Conservation (phyloP, 1,140 invertebrate genomes). For the Aricia agestis region DNA sequence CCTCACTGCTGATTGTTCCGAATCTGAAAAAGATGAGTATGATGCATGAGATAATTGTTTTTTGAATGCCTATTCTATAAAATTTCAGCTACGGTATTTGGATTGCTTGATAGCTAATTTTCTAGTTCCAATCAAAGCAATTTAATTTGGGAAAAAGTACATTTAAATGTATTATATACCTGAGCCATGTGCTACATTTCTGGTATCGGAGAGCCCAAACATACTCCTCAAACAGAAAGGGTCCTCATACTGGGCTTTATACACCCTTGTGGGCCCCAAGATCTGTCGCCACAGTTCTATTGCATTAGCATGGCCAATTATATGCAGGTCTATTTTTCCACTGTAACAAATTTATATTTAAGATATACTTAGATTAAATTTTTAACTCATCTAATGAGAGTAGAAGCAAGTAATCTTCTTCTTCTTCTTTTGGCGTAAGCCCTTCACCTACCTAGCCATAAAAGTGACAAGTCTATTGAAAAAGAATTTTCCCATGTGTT, state of each 20-base stretch:
- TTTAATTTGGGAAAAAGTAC: too few relatives aligned
- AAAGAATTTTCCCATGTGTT: conserved; percentile 92
- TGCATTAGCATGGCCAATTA: conserved; percentile 85
- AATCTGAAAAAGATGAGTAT: conserved; percentile 79
- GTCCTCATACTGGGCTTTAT: conserved; percentile 84
- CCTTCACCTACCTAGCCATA: conserved; percentile 83
- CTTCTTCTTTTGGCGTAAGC: too few relatives aligned
- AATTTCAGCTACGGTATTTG: too few relatives aligned
- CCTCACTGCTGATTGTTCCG: conserved; percentile 81
- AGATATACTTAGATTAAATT: not conserved
- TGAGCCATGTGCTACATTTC: conserved; percentile 94
- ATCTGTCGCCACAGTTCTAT: conserved; percentile 87
- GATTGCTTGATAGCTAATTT: too few relatives aligned
- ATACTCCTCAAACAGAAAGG: conserved; percentile 87
- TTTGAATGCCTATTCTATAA: too few relatives aligned
- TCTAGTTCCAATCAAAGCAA: too few relatives aligned
- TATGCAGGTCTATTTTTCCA: conserved; percentile 87
- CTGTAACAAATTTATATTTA: conserved; percentile 69
- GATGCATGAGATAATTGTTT: too few relatives aligned
- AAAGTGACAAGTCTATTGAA: conserved; percentile 90
- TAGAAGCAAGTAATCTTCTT: not conserved
- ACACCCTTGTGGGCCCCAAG: conserved; percentile 93
- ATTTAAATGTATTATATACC: conserved; percentile 74
- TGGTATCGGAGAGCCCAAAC: conserved; percentile 93
- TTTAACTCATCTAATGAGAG: not conserved